These are phyloP conservation scores for Cryptophagus acutangulus DNA, from an alignment of 2,888 invertebrate genomes.

Conservation along the genomic window DNA sequence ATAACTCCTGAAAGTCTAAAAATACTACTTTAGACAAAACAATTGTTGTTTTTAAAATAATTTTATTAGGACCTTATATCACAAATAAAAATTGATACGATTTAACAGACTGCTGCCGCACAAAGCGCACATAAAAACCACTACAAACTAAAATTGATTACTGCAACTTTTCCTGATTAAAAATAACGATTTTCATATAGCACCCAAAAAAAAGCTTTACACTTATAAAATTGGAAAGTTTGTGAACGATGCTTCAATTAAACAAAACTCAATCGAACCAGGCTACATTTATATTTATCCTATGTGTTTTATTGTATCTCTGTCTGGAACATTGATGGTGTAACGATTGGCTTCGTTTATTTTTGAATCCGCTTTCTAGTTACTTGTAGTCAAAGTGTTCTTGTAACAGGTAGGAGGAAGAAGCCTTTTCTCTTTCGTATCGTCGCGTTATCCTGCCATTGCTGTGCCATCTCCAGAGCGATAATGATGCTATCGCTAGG, in stretches of 20 bases:
- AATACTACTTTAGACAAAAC: too few species aligned
- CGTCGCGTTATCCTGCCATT: constrained; percentile 22
- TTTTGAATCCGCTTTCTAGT: constrained; percentile 23
- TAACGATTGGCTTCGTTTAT: constrained; percentile 39
- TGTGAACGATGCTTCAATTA: constrained; percentile 32
- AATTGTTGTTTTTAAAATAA: too few species aligned
- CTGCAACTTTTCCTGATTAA: too few species aligned
- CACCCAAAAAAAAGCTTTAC: constrained; percentile 13
- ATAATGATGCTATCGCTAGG: constrained; percentile 44
- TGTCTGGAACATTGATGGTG: too few species aligned
- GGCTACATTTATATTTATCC: too few species aligned
- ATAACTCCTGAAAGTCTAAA: too few species aligned
- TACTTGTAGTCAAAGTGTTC: constrained; percentile 27
- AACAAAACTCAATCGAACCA: constrained; percentile 19
- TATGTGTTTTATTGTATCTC: constrained; percentile 11
- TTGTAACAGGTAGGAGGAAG: constrained; percentile 29
- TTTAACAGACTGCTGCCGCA: too few species aligned
- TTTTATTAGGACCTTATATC: too few species aligned
- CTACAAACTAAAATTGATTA: too few species aligned
- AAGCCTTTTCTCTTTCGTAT: constrained; percentile 16
- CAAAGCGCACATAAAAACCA: too few species aligned
- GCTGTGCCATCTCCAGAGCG: constrained; percentile 31
- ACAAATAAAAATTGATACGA: too few species aligned
- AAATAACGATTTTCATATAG: constrained; percentile 22
- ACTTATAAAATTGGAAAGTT: constrained; percentile 13